Conservation (phyloP, 2,888 invertebrate species). For the Drosophila atripex region DNA sequence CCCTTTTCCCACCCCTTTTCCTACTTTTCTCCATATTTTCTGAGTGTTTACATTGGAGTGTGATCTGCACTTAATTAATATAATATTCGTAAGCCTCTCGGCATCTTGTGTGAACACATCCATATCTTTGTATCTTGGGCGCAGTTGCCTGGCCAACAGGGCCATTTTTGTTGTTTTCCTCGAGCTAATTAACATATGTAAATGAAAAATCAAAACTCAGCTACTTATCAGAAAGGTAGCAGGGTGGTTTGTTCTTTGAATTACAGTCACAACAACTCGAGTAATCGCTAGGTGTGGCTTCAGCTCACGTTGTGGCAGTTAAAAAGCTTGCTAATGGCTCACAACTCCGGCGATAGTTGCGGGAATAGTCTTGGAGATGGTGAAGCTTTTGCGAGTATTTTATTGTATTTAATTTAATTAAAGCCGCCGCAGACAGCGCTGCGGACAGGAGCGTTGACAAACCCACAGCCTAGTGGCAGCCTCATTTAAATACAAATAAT, state of each 20-base stretch:
- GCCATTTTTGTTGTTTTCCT: conserved; percentile 55
- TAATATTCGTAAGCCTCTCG: conserved; percentile 52
- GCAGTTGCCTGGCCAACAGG: conserved; percentile 48
- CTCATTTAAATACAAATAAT: conserved; percentile 52
- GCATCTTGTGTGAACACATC: conserved; percentile 43
- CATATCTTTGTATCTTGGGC: conserved; percentile 17
- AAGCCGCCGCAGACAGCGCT: conserved; percentile 30
- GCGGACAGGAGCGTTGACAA: conserved; percentile 37
- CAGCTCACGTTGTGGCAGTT: conserved; percentile 69
- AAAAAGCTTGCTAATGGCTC: conserved; percentile 42
- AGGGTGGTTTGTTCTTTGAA: conserved; percentile 26
- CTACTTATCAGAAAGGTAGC: conserved; percentile 31
- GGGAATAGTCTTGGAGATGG: conserved; percentile 9
- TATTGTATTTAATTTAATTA: conserved; percentile 42
- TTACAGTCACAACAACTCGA: conserved; percentile 13
- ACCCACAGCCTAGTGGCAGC: conserved; percentile 45
- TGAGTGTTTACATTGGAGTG: conserved; percentile 59
- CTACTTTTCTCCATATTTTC: conserved; percentile 34
- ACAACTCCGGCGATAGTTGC: conserved; percentile 24
- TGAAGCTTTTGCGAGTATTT: conserved; percentile 6
- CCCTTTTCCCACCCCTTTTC: neutral
- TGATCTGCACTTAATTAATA: conserved; percentile 61
- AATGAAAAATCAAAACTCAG: conserved; percentile 74
- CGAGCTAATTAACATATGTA: conserved; percentile 72
- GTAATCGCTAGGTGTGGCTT: conserved; percentile 55